These are phyloP conservation scores for Enteromius mattozi DNA, from an alignment of 2,797 vertebrate genomes.

Conservation along the genomic window DNA sequence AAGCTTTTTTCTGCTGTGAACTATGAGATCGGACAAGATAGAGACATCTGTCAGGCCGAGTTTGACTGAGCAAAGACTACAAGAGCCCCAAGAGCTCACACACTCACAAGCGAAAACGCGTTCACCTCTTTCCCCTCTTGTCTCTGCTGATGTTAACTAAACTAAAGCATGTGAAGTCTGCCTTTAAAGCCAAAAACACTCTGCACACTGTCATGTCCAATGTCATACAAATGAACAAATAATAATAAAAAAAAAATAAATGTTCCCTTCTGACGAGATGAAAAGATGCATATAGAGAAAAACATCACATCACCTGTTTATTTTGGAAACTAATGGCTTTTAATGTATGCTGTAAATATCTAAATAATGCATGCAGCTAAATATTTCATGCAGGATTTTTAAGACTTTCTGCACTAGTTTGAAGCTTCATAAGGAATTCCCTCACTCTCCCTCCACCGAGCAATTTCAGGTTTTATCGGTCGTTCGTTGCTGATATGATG, in stretches of 20 bases:
- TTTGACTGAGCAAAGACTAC: slow-evolving; percentile 68
- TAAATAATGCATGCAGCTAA: slow-evolving; percentile 78
- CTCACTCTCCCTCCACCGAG: slow-evolving; percentile 37
- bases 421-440: slow-evolving; percentile 70
- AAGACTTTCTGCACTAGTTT: slow-evolving; percentile 74
- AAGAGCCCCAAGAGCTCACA: slow-evolving; percentile 65
- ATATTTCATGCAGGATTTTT: slow-evolving; percentile 81
- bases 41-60: slow-evolving; percentile 81
- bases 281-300: slow-evolving; percentile 61
- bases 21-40: slow-evolving; percentile 78
- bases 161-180: slow-evolving; percentile 77
- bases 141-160: slow-evolving; percentile 81
- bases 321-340: slow-evolving; percentile 81
- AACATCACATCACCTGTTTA: slow-evolving; percentile 69
- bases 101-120: slow-evolving; percentile 43
- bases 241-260: slow-evolving; percentile 54
- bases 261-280: slow-evolving; percentile 64
- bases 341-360: slow-evolving; percentile 86
- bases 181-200: slow-evolving; percentile 73
- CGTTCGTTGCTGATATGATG: slow-evolving; percentile 80
- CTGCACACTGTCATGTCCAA: slow-evolving; percentile 75
- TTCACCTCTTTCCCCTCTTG: slow-evolving; percentile 63
- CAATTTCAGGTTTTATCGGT: slow-evolving; percentile 76
- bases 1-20: slow-evolving; percentile 68
- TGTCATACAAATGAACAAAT: slow-evolving; percentile 71